A percentile compares a stretch with the other conserved stretches of the same genome.
Evolutionary conservation across 2,113 vertebrate genomes (phyloP).

Genomic region (Indicator indicator): DNA sequence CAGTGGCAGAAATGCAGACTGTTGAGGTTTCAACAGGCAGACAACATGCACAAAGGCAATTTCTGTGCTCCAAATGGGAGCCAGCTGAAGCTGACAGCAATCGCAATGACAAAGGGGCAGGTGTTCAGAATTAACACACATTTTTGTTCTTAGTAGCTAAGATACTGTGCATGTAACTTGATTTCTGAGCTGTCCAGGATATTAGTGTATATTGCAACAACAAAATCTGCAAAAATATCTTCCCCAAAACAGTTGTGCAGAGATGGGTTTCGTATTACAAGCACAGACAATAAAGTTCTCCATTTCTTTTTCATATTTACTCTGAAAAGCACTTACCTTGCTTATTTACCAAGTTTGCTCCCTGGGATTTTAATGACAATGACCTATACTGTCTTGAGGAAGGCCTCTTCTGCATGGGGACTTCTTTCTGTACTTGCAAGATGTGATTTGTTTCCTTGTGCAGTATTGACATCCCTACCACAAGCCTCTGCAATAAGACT

Average conservation of each 20-base stretch:
- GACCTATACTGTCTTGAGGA: background rate
- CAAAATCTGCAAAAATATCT: background rate
- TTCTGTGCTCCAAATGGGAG: constrained; percentile 40
- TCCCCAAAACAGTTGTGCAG: background rate
- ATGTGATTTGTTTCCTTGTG: background rate
- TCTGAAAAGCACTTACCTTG: background rate
- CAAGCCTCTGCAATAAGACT: background rate
- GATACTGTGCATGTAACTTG: constrained; percentile 26
- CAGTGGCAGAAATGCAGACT: constrained; percentile 48
- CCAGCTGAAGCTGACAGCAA: constrained; percentile 29
- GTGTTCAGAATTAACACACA: background rate
- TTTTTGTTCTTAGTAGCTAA: constrained; percentile 11
- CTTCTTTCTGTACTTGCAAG: background rate
- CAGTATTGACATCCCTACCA: background rate
- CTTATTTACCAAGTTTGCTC: background rate
- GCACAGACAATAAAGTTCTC: background rate
- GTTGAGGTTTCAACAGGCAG: constrained; percentile 54
- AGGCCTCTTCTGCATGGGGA: background rate
- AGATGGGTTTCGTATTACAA: background rate
- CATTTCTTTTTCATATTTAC: background rate
- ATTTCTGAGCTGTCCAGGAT: constrained; percentile 40
- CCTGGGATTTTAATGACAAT: background rate
- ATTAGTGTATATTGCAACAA: background rate
- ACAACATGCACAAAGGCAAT: constrained; percentile 45
- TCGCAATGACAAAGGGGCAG: constrained; percentile 29